Conservation (phyloP, 2,113 vertebrate genomes). For the Irena cyanogastra region DNA sequence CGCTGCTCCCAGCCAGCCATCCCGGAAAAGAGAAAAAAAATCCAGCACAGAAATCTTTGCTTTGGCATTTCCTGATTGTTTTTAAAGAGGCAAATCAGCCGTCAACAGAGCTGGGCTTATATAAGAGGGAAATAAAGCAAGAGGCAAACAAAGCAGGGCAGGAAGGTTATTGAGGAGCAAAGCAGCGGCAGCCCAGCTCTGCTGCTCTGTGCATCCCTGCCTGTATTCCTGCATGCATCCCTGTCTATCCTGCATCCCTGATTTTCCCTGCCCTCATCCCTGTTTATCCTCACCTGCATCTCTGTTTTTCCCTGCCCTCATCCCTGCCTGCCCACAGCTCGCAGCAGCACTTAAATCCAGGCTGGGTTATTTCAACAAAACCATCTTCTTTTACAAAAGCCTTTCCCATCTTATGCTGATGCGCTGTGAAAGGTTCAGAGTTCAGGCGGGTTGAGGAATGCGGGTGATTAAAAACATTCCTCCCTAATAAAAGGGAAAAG, state of each 20-base stretch:
- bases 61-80: background rate
- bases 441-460: conserved; percentile 3
- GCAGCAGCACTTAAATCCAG: background rate
- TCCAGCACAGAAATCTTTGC: background rate
- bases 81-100: background rate
- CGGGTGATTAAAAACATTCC: conserved; percentile 6
- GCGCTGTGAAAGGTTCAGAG: background rate
- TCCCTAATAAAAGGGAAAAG: background rate
- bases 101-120: background rate
- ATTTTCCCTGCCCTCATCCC: too few species aligned
- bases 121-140: background rate
- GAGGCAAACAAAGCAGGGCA: background rate
- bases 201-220: background rate
- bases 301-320: too few species aligned
- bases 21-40: background rate
- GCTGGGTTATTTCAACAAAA: background rate
- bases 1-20: background rate
- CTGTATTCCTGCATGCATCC: background rate
- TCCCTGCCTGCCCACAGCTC: background rate
- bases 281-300: too few species aligned
- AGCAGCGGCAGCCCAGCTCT: fast-evolving
- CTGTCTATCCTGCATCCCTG: background rate
- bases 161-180: background rate
- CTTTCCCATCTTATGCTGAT: background rate
- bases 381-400: background rate